Conservation (phyloP, 1,140 invertebrate genomes). For the Atopsyche davidsoni region DNA sequence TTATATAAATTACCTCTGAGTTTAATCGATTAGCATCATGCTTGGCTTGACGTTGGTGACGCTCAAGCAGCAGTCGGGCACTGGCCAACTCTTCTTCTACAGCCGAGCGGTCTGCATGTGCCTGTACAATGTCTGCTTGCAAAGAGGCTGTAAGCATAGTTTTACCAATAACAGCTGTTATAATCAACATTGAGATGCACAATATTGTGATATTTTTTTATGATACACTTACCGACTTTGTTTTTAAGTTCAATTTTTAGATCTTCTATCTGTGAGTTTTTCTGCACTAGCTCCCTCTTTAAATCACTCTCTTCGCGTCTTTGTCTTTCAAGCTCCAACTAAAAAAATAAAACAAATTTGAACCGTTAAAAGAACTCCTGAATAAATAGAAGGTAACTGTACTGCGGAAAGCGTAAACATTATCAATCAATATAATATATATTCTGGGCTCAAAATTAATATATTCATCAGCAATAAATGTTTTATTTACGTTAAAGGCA, state of each 20-base stretch:
- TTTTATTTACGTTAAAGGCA: no score
- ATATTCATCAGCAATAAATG: no score
- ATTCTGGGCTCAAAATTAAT: no score
- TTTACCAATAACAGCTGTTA: conserved; percentile 22
- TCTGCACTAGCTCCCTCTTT: conserved; percentile 65
- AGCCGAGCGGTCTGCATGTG: conserved; percentile 65
- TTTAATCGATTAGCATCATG: conserved; percentile 68
- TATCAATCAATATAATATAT: no score
- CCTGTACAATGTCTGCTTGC: conserved; percentile 66
- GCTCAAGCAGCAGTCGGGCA: conserved; percentile 52
- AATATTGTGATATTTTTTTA: neutral
- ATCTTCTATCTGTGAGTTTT: conserved; percentile 66
- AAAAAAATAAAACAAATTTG: conserved; percentile 26
- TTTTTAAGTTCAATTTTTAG: conserved; percentile 69
- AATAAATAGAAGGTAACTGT: no score
- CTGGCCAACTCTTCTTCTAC: conserved; percentile 70
- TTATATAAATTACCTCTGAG: conserved; percentile 59
- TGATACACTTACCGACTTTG: conserved; percentile 55
- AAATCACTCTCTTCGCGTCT: conserved; percentile 66
- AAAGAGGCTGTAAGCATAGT: conserved; percentile 50
- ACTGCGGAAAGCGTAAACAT: no score
- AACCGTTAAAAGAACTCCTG: no score
- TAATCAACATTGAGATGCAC: conserved; percentile 2
- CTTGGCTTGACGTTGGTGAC: conserved; percentile 62
- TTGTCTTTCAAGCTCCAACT: conserved; percentile 71